phyloP scores from a whole-genome alignment of 1,140 invertebrate genomes.

The Thalassaphorura encarpata region DNA sequence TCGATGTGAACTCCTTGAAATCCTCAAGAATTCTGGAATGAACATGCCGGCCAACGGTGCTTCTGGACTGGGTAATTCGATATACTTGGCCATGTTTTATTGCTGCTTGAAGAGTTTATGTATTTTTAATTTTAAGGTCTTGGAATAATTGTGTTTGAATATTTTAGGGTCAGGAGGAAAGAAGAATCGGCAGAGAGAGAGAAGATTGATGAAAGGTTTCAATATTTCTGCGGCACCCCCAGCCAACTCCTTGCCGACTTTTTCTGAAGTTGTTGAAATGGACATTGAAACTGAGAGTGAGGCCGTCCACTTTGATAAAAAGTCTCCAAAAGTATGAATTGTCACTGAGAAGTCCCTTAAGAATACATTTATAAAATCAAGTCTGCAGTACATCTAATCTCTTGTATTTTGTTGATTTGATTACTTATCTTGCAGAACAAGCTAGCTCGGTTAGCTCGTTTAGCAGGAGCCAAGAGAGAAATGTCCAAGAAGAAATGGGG shows the following conservation, averaged over 20 bases:
- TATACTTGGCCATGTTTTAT: too few relatives aligned
- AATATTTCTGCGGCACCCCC: slow-evolving; percentile 63
- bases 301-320: slow-evolving; percentile 27
- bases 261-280: slow-evolving; percentile 25
- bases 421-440: slow-evolving; percentile 24
- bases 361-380: not conserved
- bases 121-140: not conserved
- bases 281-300: slow-evolving; percentile 25
- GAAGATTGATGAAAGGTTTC: slow-evolving; percentile 87
- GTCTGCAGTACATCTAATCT: too few relatives aligned
- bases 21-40: slow-evolving; percentile 86
- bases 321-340: slow-evolving; percentile 26
- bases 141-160: not conserved
- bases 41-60: slow-evolving; percentile 72
- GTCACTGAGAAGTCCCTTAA: not conserved
- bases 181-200: slow-evolving; percentile 84
- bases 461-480: slow-evolving; percentile 38
- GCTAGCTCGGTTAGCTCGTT: slow-evolving; percentile 38
- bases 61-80: slow-evolving; percentile 51
- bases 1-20: slow-evolving; percentile 89
- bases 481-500: slow-evolving; percentile 57
- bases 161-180: slow-evolving; percentile 70
- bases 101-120: not conserved
- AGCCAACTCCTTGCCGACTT: slow-evolving; percentile 38
- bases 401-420: not conserved